A percentile compares a stretch with the other conserved stretches of the same genome.
These are phyloP conservation scores for Sarcophaga carnaria DNA, from an alignment of 2,888 invertebrate genomes.

Conservation along the genomic window DNA sequence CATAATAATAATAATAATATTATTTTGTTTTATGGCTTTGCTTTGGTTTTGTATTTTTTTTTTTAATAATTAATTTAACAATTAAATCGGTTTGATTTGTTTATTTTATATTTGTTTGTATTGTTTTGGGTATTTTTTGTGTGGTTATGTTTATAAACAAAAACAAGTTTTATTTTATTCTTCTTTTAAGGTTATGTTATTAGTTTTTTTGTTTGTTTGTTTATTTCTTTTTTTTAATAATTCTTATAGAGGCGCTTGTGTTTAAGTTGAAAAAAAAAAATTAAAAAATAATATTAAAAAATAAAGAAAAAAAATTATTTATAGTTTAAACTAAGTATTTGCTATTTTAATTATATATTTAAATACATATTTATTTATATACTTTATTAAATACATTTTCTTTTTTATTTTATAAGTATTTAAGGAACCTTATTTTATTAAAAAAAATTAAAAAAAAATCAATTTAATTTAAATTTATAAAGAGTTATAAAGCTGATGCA, in stretches of 20 bases:
- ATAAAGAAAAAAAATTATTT: background rate
- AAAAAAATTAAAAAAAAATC: background rate
- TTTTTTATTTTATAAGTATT: slow-evolving; percentile 22
- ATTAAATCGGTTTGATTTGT: slow-evolving; percentile 17
- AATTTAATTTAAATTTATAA: slow-evolving; percentile 7
- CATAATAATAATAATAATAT: slow-evolving; percentile 4
- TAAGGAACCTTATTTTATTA: slow-evolving; percentile 68
- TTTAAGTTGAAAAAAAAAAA: slow-evolving; percentile 21
- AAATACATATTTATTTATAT: slow-evolving; percentile 37
- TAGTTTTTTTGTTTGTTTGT: too few relatives aligned
- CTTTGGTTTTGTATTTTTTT: slow-evolving; percentile 38
- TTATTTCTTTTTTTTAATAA: background rate
- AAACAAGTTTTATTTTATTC: slow-evolving; percentile 58
- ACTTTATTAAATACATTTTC: slow-evolving; percentile 4
- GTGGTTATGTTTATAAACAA: slow-evolving; percentile 54
- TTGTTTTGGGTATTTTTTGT: slow-evolving; percentile 46
- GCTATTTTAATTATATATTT: slow-evolving; percentile 43
- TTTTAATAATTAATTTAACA: slow-evolving; percentile 49
- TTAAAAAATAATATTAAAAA: background rate
- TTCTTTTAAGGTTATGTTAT: background rate
- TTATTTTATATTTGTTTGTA: slow-evolving; percentile 45
- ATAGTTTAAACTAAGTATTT: slow-evolving; percentile 22
- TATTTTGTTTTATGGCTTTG: slow-evolving; percentile 10
- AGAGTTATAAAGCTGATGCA: background rate
- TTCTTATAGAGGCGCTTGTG: slow-evolving; percentile 61